Conservation (phyloP, 2,888 invertebrate genomes). For the Anticlea derivata region DNA sequence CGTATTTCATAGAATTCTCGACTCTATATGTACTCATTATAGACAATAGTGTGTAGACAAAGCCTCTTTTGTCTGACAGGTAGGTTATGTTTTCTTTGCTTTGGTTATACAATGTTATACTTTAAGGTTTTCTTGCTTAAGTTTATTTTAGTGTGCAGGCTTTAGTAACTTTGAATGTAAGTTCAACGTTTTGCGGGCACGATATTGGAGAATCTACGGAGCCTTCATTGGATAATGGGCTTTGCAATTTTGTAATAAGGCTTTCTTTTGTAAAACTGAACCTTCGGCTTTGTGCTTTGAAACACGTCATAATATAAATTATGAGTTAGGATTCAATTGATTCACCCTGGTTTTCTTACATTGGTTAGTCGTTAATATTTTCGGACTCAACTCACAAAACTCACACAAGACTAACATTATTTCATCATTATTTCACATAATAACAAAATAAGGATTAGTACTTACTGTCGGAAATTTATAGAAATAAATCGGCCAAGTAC, state of each 20-base stretch:
- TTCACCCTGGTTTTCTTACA: too few relatives aligned
- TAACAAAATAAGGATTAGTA: too few relatives aligned
- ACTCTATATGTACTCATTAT: slow-evolving; percentile 42
- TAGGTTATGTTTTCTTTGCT: slow-evolving; percentile 34
- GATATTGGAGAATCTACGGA: slow-evolving; percentile 12
- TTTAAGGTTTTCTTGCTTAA: slow-evolving; percentile 27
- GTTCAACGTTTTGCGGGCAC: slow-evolving; percentile 22
- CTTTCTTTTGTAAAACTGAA: slow-evolving; percentile 5
- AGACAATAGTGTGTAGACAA: slow-evolving; percentile 54
- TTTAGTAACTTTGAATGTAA: slow-evolving; percentile 23
- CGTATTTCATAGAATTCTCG: slow-evolving; percentile 44
- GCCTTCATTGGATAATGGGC: slow-evolving; percentile 11
- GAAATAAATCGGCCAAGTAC: too few relatives aligned
- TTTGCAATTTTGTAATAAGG: neutral
- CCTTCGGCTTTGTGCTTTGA: slow-evolving; percentile 16
- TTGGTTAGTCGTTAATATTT: too few relatives aligned
- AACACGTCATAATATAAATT: slow-evolving; percentile 5
- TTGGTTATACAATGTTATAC: slow-evolving; percentile 34
- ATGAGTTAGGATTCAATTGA: neutral
- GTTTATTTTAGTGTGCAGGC: slow-evolving; percentile 28
- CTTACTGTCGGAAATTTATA: too few relatives aligned
- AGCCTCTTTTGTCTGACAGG: slow-evolving; percentile 49
- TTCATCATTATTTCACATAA: too few relatives aligned
- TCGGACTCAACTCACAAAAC: too few relatives aligned
- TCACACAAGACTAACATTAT: too few relatives aligned